Percentiles rank a stretch among this genome's conserved stretches.
These are phyloP conservation scores for Lipophrys pholis DNA, from an alignment of 2,113 vertebrate genomes.

Conservation along the genomic window DNA sequence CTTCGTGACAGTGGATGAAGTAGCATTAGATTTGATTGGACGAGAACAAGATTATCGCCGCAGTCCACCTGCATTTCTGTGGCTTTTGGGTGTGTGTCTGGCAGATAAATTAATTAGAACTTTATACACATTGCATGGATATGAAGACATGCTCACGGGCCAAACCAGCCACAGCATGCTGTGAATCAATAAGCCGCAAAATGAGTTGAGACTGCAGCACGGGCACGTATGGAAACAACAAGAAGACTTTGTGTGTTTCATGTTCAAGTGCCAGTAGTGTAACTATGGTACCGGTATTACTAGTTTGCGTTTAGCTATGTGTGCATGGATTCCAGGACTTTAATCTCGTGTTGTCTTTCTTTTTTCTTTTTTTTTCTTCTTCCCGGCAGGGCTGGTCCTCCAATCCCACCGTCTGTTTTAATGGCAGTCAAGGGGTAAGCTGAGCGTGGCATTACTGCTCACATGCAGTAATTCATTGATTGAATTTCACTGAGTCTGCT, in stretches of 20 bases:
- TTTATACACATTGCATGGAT: no score
- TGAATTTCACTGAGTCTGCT: no score
- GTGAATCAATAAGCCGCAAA: no score
- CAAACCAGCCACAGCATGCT: no score
- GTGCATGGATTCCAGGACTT: neutral
- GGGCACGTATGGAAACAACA: no score
- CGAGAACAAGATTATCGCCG: no score
- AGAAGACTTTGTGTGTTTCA: no score
- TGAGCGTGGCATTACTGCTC: neutral
- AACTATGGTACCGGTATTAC: neutral
- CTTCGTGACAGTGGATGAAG: no score
- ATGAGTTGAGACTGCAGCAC: no score
- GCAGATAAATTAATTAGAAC: neutral
- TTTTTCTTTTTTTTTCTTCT: neutral
- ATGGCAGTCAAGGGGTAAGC: slow-evolving; percentile 93
- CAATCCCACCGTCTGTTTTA: slow-evolving; percentile 89
- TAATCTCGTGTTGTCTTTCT: neutral
- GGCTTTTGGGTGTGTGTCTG: neutral
- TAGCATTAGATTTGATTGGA: no score
- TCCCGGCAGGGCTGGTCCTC: slow-evolving; percentile 80
- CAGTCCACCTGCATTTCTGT: no score
- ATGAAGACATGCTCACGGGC: neutral
- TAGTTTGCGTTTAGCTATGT: neutral
- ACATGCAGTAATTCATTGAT: neutral
- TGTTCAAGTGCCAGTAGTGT: no score